Evolutionary conservation across 2,888 invertebrate species (phyloP), one percentile per base, ranked within the genome.

Genomic region (Leucophenga montana): DNA sequence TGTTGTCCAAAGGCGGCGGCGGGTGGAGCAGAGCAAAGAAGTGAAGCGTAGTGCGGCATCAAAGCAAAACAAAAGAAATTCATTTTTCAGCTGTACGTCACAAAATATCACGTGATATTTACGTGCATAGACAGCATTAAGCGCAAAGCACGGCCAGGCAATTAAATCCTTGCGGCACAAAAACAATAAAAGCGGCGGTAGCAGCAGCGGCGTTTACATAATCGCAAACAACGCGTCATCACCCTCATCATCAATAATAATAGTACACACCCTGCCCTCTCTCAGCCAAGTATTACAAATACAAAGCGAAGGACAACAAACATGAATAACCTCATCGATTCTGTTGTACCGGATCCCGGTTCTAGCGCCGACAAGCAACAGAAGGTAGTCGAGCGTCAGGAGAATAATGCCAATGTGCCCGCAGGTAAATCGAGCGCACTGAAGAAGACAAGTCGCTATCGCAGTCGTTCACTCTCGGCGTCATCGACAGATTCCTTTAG

Each of bases 401-500:
- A 82, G 56, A 59, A 80, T 27, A 82, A 78, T n/a, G 48, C 20
- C 33, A 74, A 56, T 48, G 74, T 77, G 66, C 84, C 82, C 0
- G 77, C 83, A 31, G 78, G 85, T 20, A 88, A 88, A 83, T 93
- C 95, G 3, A 93, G 95, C 74, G 95, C 95, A 11, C 88, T 95
- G 87, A 95, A 96, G 90, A 95, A 96, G 88, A 93, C 95, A 16
- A 95, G 94, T 78, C 91, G 97, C 67, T 96, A 97, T 87, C 91
- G 97, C 68, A 97, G 96, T 86, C 92, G 97, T 73, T 97, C 97
- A 0, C 90, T 97, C 27, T 97, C 97, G 13, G 97, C 97, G 3
- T 97, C 97, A 8, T 97, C 97, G 48, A 96, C 96, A 67, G 97
- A 97, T 89, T 97, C 97, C 22, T 97, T 97, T 90, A 97, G 97